phyloP scores from a whole-genome alignment of 1,140 invertebrate genomes.

The Camponotus floridanus region DNA sequence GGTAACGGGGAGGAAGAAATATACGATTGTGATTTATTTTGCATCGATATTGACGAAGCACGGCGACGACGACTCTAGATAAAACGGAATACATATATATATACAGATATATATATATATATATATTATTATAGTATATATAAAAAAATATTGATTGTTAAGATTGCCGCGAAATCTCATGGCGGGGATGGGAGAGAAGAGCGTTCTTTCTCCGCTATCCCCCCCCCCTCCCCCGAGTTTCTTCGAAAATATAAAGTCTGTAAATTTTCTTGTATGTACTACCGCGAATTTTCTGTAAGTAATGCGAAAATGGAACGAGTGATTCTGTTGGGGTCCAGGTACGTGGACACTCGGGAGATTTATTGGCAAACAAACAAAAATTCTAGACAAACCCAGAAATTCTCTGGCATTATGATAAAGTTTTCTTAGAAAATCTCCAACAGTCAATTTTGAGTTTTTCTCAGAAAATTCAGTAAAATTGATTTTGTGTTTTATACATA shows the following conservation, averaged over 20 bases:
- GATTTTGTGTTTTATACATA: neutral
- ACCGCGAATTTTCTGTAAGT: conserved; percentile 45
- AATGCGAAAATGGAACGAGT: conserved; percentile 34
- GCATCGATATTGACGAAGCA: conserved; percentile 78
- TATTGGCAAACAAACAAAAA: neutral
- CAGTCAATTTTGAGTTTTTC: neutral
- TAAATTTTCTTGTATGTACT: conserved; percentile 59
- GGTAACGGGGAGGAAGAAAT: conserved; percentile 37
- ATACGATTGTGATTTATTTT: conserved; percentile 82
- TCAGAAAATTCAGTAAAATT: neutral
- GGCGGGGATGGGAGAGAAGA: conserved; percentile 40
- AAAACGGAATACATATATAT: conserved; percentile 49
- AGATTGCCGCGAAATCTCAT: conserved; percentile 71
- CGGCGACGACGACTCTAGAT: conserved; percentile 49
- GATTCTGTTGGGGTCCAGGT: conserved; percentile 36
- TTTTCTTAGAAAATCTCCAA: neutral
- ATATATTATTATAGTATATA: conserved; percentile 47
- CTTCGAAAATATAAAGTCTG: conserved; percentile 5
- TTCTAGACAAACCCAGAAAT: neutral
- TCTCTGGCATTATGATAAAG: neutral
- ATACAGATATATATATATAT: conserved; percentile 14
- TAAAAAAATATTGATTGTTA: conserved; percentile 59
- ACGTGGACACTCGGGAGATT: conserved; percentile 4
- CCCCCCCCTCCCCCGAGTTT: conserved; percentile 9
- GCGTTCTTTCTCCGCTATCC: conserved; percentile 4